Percentiles rank a stretch among this genome's conserved stretches.
Evolutionary conservation across 2,113 vertebrate genomes (phyloP).

Genomic region (Brienomyrus brachyistius): DNA sequence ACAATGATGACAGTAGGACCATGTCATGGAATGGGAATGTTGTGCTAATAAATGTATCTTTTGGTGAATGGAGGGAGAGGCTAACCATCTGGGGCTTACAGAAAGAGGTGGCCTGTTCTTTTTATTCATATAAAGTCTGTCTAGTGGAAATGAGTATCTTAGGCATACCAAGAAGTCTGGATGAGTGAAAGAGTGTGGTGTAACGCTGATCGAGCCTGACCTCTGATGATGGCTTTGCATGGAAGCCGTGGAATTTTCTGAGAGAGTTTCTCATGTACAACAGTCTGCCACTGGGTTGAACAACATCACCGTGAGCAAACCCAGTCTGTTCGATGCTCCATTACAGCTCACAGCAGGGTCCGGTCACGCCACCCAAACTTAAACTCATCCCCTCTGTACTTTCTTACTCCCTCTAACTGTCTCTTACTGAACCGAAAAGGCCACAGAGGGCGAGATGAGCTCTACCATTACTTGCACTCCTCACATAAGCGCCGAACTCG

Average conservation of each 20-base stretch:
- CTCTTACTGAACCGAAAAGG: not conserved
- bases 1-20: not conserved
- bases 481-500: not conserved
- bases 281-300: not conserved
- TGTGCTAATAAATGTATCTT: not conserved
- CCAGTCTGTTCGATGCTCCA: not conserved
- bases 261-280: not conserved
- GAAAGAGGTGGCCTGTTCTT: not conserved
- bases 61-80: not conserved
- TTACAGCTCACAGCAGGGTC: not conserved
- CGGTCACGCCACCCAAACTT: not conserved
- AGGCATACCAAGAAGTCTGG: not conserved
- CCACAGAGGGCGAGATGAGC: not conserved
- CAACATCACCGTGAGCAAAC: not conserved
- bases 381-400: not conserved
- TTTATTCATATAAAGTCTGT: slow-evolving; percentile 1
- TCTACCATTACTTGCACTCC: not conserved
- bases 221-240: not conserved
- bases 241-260: not conserved
- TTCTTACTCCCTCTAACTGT: not conserved
- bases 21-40: not conserved
- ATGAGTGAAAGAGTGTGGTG: not conserved
- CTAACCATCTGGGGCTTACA: not conserved
- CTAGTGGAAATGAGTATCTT: not conserved
- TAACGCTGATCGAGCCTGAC: not conserved